Conservation (phyloP, 2,888 invertebrate genomes). For the Ennomos fuscantarius region DNA sequence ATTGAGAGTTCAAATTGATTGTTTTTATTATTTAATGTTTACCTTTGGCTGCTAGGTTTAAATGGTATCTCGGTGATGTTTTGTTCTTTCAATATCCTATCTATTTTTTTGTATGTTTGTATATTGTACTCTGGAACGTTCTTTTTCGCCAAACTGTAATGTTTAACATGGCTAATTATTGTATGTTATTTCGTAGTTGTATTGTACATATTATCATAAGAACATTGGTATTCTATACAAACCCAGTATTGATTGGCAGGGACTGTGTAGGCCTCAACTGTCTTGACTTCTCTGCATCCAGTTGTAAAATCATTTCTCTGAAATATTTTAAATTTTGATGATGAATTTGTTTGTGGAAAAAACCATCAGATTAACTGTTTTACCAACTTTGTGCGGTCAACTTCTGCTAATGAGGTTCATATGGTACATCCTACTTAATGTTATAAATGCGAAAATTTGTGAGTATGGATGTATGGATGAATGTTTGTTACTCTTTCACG, state of each 20-base stretch:
- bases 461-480: too few species aligned
- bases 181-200: too few species aligned
- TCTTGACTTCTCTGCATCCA: slow-evolving; percentile 74
- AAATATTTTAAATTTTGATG: slow-evolving; percentile 11
- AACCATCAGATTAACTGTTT: too few species aligned
- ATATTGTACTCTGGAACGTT: slow-evolving; percentile 36
- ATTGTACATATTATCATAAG: too few species aligned
- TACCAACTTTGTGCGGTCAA: neutral
- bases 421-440: too few species aligned
- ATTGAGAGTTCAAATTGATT: too few species aligned
- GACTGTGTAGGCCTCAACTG: slow-evolving; percentile 77
- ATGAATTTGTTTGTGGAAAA: too few species aligned
- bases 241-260: slow-evolving; percentile 60
- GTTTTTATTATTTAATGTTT: slow-evolving; percentile 5
- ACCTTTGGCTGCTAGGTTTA: slow-evolving; percentile 39
- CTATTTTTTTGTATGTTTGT: slow-evolving; percentile 37
- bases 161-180: neutral
- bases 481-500: too few species aligned
- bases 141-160: slow-evolving; percentile 35
- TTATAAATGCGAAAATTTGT: too few species aligned
- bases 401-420: too few species aligned
- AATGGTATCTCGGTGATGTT: slow-evolving; percentile 27
- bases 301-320: slow-evolving; percentile 60
- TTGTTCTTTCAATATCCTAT: slow-evolving; percentile 37
- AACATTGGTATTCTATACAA: slow-evolving; percentile 6